These are phyloP conservation scores for Diadema setosum DNA, from an alignment of 35 echinoderm and acorn worm species.

Conservation along the genomic window DNA sequence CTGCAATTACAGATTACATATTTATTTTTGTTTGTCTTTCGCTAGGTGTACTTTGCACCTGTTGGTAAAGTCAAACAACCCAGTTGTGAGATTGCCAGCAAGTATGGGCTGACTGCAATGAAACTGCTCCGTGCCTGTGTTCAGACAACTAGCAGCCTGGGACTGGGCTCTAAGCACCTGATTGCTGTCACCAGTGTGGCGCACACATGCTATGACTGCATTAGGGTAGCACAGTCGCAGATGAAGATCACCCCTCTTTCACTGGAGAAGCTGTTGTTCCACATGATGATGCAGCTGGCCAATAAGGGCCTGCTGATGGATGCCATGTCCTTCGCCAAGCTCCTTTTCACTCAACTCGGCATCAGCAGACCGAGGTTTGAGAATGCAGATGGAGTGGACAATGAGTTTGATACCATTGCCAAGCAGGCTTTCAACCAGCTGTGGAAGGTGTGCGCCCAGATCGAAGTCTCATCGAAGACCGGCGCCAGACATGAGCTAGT, in stretches of 20 bases:
- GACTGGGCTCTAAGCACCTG: not conserved
- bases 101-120: conserved; percentile 69
- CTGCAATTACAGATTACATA: not conserved
- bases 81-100: not conserved
- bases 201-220: conserved; percentile 44
- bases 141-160: conserved; percentile 22
- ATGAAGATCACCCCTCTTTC: conserved; percentile 44
- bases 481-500: conserved; percentile 35
- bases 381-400: conserved; percentile 31
- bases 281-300: conserved; percentile 63
- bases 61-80: conserved; percentile 25
- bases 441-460: conserved; percentile 70
- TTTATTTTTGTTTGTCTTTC: not conserved
- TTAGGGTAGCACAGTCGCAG: conserved; percentile 34
- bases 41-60: conserved; percentile 42
- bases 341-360: conserved; percentile 38
- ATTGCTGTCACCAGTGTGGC: conserved; percentile 17
- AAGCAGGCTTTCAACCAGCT: conserved; percentile 84
- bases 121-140: conserved; percentile 77
- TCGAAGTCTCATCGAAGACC: conserved; percentile 58
- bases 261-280: conserved; percentile 81
- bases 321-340: conserved; percentile 50
- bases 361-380: not conserved
- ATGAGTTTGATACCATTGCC: conserved; percentile 78
- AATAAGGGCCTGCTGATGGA: conserved; percentile 48